A percentile compares a stretch with the other conserved stretches of the same genome.
Evolutionary conservation across 1,140 invertebrate species (phyloP).

Genomic region (Hirudo medicinalis): DNA sequence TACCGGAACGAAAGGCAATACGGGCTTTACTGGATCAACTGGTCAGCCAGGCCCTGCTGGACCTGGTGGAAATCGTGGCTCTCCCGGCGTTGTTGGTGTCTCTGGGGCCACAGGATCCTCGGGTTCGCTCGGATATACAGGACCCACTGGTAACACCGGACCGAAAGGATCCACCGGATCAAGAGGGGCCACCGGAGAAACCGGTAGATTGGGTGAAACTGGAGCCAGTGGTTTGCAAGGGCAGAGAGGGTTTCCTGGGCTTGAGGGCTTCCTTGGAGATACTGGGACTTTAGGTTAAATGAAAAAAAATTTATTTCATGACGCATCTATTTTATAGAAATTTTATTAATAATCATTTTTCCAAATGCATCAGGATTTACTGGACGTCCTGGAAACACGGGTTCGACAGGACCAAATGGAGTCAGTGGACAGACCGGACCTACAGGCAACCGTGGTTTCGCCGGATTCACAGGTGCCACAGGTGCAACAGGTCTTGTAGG

Average conservation of each 20-base stretch:
- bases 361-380: conserved; percentile 31
- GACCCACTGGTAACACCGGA: conserved; percentile 9
- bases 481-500: not conserved
- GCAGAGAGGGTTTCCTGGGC: conserved; percentile 17
- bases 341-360: not conserved
- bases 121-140: not conserved
- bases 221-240: conserved; percentile 18
- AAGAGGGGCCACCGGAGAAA: conserved; percentile 17
- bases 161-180: conserved; percentile 18
- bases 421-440: not conserved
- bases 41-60: not conserved
- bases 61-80: not conserved
- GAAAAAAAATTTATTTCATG: conserved; percentile 22
- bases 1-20: not conserved
- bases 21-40: not conserved
- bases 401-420: not conserved
- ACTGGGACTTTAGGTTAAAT: conserved; percentile 9
- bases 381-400: not conserved
- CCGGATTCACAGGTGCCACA: not conserved
- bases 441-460: not conserved
- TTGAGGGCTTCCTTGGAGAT: conserved; percentile 14
- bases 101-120: not conserved
- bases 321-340: conserved; percentile 32
- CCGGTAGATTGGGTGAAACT: conserved; percentile 20
- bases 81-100: not conserved